Base-by-base conservation (phyloP, 2,797 vertebrate genomes). In the Anas bernieri region DNA sequence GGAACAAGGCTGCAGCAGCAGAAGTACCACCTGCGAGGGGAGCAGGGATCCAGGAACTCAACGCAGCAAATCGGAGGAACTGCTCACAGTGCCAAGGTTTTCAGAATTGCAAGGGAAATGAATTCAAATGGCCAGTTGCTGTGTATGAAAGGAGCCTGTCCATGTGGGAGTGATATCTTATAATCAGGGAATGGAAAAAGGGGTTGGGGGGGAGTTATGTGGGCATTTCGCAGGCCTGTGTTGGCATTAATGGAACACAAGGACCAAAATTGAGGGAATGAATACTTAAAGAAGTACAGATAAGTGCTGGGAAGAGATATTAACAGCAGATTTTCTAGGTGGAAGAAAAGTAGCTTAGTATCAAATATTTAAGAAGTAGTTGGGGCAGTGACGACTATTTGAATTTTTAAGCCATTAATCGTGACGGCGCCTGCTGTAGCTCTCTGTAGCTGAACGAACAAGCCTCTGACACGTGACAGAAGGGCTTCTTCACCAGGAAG, bases 301-400 rank as follows among this genome's bases (percentile, higher is more conserved):
- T 31, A n/a, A 90, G 35, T 77, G 35, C 86, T 84, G 70, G 54
- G 70, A 92, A 61, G 67, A 76, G 56, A 93, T 56, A 81, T 88
- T 93, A 88, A 92, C 52, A 28, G 86, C 33, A 84, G 28, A 82
- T 93, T 93, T 95, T 92, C 70, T 79, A 79, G 59, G 77, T 96
- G 83, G 88, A 93, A 91, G 63, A 74, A 91, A 88, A 94, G 75
- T 77, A 94, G 63, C 43, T 63, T 82, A 56, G 63, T 93, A 90
- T 94, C 25, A 90, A 93, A 84, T 95, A 94, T 88, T 96, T 94
- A 76, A 70, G 63, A 79, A 83, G 74, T 56, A 25, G 86, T 79
- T 92, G 77, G 59, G 62, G 55, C 62, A 41, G 52, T 69, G 86
- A 70, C 88, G 81, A 23, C 94, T 45, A 6, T 45, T 46, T 82